phyloP scores from a whole-genome alignment of 2,797 vertebrate species.

The Streptopelia turtur region DNA sequence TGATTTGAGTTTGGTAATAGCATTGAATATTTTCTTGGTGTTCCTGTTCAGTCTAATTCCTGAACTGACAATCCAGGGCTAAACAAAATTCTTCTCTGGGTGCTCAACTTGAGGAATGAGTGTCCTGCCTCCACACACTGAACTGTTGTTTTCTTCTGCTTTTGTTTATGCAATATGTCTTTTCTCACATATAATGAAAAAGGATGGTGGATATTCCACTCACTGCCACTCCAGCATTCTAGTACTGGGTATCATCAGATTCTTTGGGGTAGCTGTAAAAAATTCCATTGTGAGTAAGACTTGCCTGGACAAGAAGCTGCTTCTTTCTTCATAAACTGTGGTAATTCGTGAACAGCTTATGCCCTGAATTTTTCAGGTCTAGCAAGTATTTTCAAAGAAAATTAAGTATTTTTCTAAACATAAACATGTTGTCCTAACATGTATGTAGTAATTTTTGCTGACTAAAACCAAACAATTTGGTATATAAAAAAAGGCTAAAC shows the following conservation, averaged over 20 bases:
- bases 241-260: background rate
- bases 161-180: background rate
- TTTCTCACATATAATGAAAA: background rate
- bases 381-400: constrained; percentile 30
- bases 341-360: background rate
- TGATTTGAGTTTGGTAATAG: background rate
- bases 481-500: background rate
- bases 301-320: background rate
- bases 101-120: background rate
- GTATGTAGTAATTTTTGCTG: background rate
- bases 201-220: background rate
- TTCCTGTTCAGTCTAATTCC: background rate
- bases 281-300: background rate
- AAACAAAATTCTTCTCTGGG: background rate
- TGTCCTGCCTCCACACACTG: background rate
- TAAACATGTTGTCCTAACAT: background rate
- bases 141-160: background rate
- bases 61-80: background rate
- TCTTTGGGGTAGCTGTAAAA: background rate
- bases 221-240: background rate
- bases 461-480: background rate
- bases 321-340: background rate
- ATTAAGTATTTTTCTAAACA: background rate
- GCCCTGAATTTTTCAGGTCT: background rate
- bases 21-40: background rate